Evolutionary conservation across 2,888 invertebrate species (phyloP).

Genomic region (Suillia variegata): DNA sequence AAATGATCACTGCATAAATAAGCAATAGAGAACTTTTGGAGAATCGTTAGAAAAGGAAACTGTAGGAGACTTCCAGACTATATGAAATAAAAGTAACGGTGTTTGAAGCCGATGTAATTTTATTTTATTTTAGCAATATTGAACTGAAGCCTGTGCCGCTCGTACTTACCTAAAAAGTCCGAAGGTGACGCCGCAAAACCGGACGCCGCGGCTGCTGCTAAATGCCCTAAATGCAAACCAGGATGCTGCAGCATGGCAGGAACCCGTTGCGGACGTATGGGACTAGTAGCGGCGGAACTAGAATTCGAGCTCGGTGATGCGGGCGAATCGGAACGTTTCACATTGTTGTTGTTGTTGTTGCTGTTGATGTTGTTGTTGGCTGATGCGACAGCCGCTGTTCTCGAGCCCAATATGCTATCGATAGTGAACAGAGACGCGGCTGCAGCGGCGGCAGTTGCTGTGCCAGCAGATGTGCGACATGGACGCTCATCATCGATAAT

Average conservation of each 20-base stretch:
- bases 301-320: conserved; percentile 62
- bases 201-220: conserved; percentile 68
- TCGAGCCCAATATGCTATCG: conserved; percentile 82
- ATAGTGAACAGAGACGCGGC: conserved; percentile 78
- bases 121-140: too few relatives aligned
- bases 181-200: conserved; percentile 73
- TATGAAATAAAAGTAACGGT: too few relatives aligned
- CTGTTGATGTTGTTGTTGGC: conserved; percentile 24
- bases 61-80: too few relatives aligned
- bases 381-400: conserved; percentile 37
- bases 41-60: too few relatives aligned
- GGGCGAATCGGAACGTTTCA: conserved; percentile 55
- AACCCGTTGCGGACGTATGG: conserved; percentile 60
- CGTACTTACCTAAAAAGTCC: conserved; percentile 78
- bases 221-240: conserved; percentile 67
- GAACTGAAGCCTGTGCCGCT: too few relatives aligned
- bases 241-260: conserved; percentile 65
- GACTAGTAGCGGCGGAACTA: conserved; percentile 65
- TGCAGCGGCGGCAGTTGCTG: conserved; percentile 61
- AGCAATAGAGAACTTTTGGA: too few relatives aligned
- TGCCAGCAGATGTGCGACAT: conserved; percentile 25
- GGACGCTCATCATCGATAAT: conserved; percentile 53
- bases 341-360: conserved; percentile 18
- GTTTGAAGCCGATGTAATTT: too few relatives aligned
- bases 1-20: too few relatives aligned